Evolutionary conservation across 2,113 vertebrate genomes (phyloP), one percentile per base, ranked within the genome.

Genomic region (Austrofundulus limnaeus): DNA sequence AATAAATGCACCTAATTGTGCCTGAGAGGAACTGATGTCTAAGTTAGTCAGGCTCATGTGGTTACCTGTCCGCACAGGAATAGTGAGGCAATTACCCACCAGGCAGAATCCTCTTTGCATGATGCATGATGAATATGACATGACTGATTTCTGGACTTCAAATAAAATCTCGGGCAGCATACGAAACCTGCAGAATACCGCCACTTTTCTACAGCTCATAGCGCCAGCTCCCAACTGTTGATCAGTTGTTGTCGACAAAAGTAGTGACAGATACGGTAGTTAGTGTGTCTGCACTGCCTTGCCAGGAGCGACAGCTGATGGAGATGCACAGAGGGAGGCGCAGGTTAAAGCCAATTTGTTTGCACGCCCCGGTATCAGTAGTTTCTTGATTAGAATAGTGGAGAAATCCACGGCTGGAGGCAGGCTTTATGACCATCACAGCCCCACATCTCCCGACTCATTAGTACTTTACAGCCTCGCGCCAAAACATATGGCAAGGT

Each of bases 401-500:
- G 74, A 58, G 68, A 63, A 72, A 81, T 70, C 75, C 72, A 4
- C 57, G 56, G 83, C 85, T 77, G 80, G 83, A 90, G 82, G 82
- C 82, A 73, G 72, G 49, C 76, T 88, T 90, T 87, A 87, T 86
- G 81, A 75, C 80, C 84, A 82, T 72, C 71, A 51, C 50, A 77
- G 66, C 80, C 68, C 63, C 71, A 75, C 75, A 76, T 77, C 58
- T 82, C 75, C 72, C 56, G 56, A 42, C 87, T 89, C 88, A 84
- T 91, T 91, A 91, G 81, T 69, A 71, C 73, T 77, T 86, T 83
- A 76, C 80, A 69, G 61, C 81, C 71, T 61, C 43, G 75, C 10
- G n/a, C 73, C 73, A 70, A 64, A 70, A 83, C 89, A 90, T 90
- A 87, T 89, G 90, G 86, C 82, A 72, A 31, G 21, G 74, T 43